Evolutionary conservation across 2,797 vertebrate species (phyloP).

Genomic region (Falco naumanni): DNA sequence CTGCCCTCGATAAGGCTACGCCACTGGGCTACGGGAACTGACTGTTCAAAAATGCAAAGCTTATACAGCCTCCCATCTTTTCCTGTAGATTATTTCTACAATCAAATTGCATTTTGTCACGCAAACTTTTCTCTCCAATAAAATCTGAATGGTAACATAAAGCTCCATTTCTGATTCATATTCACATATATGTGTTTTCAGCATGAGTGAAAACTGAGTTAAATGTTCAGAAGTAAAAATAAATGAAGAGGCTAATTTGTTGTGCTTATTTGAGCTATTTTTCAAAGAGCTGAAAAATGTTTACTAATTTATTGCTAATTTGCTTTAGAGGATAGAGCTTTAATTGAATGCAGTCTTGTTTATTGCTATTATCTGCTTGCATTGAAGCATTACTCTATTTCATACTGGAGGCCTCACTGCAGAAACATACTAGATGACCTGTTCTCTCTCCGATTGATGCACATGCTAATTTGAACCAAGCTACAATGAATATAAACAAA

Average conservation of each 20-base stretch:
- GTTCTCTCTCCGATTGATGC: neutral
- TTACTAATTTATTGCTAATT: conserved; percentile 40
- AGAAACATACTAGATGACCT: neutral
- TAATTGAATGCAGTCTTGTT: conserved; percentile 21
- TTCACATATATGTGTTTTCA: neutral
- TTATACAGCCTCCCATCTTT: conserved; percentile 63
- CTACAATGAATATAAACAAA: neutral
- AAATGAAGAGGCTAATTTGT: conserved; percentile 28
- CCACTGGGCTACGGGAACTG: conserved; percentile 67
- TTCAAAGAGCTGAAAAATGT: neutral
- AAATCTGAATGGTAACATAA: neutral
- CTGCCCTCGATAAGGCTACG: conserved; percentile 71
- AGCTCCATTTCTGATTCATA: neutral
- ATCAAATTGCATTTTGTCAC: conserved; percentile 58
- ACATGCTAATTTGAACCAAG: neutral
- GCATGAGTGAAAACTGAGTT: neutral
- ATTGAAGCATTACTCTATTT: neutral
- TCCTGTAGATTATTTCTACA: conserved; percentile 70
- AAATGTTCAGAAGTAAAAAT: conserved; percentile 2
- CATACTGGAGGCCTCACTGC: neutral
- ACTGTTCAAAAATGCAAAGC: conserved; percentile 62
- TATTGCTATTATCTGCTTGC: conserved; percentile 1
- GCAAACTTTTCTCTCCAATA: conserved; percentile 29
- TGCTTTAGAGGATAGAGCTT: conserved; percentile 15
- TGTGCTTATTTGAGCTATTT: neutral